Conservation (phyloP, 2,888 invertebrate genomes). For the Eupeodes luniger region DNA sequence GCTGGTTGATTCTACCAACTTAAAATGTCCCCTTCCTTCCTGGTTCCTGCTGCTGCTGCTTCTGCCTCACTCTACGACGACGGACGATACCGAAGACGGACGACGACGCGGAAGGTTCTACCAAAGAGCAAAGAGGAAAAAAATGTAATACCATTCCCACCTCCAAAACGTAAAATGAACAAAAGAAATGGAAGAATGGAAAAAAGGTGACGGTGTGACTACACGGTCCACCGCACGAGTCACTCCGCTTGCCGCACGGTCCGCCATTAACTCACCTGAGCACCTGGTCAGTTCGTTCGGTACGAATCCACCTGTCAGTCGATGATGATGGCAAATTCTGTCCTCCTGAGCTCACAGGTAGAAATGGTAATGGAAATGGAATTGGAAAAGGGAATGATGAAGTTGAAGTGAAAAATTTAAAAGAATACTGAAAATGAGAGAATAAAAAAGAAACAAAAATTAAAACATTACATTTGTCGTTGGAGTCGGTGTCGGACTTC, state of each 20-base stretch:
- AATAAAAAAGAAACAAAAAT: constrained; percentile 16
- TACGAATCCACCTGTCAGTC: constrained; percentile 73
- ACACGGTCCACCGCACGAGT: constrained; percentile 76
- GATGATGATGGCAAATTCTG: constrained; percentile 65
- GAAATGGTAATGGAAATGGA: constrained; percentile 57
- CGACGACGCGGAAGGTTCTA: constrained; percentile 25
- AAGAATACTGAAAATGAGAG: background rate
- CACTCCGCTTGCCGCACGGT: constrained; percentile 60
- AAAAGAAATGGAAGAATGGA: constrained; percentile 40
- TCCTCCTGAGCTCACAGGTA: constrained; percentile 62
- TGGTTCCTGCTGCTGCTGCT: constrained; percentile 31
- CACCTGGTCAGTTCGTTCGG: constrained; percentile 53
- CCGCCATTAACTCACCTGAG: constrained; percentile 58
- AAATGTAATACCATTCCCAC: constrained; percentile 39
- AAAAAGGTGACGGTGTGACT: constrained; percentile 75
- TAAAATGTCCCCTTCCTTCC: constrained; percentile 58
- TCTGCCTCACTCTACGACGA: too few relatives aligned
- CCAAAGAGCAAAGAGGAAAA: constrained; percentile 28
- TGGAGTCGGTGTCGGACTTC: constrained; percentile 33
- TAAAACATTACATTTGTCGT: constrained; percentile 52
- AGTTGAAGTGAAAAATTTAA: constrained; percentile 37
- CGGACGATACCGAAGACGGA: background rate
- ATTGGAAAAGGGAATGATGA: constrained; percentile 13
- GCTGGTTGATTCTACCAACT: constrained; percentile 53
- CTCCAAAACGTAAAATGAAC: constrained; percentile 59